Evolutionary conservation across 2,888 invertebrate species (phyloP).

Genomic region (Crioceris asparagi): DNA sequence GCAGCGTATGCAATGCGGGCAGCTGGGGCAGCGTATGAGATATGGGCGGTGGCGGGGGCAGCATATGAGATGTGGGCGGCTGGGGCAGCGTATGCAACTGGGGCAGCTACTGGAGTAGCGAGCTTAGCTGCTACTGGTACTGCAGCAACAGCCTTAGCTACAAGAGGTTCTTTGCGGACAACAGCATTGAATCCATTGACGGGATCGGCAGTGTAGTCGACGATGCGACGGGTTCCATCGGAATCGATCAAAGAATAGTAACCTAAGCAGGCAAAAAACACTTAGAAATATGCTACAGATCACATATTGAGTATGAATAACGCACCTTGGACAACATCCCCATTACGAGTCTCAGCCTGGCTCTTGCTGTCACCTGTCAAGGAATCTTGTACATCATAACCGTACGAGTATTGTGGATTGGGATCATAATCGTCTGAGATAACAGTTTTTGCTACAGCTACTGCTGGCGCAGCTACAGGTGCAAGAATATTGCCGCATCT

Average conservation of each 20-base stretch:
- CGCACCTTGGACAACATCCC: conserved; percentile 51
- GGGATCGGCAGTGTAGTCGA: conserved; percentile 48
- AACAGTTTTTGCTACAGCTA: conserved; percentile 12
- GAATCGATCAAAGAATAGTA: conserved; percentile 44
- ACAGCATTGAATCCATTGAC: conserved; percentile 47
- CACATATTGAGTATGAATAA: background rate
- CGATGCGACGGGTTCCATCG: conserved; percentile 53
- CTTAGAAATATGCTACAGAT: background rate
- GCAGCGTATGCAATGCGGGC: conserved; percentile 16
- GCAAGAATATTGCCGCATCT: conserved; percentile 15
- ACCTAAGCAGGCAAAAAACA: too few species aligned
- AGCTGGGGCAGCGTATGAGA: too few species aligned
- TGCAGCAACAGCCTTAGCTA: conserved; percentile 19
- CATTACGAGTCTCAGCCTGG: conserved; percentile 53
- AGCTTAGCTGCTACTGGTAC: conserved; percentile 28
- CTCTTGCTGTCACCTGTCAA: conserved; percentile 46
- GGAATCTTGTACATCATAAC: conserved; percentile 46
- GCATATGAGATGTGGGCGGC: conserved; percentile 15
- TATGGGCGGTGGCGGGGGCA: conserved; percentile 4
- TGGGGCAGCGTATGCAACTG: conserved; percentile 24
- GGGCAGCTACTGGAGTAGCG: conserved; percentile 26
- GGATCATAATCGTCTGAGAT: conserved; percentile 22
- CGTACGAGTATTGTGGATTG: conserved; percentile 44
- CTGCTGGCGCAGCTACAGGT: conserved; percentile 19
- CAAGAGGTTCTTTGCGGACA: conserved; percentile 40